Base-by-base conservation (phyloP, 2,888 invertebrate genomes). In the Scaptomyza reducta region DNA sequence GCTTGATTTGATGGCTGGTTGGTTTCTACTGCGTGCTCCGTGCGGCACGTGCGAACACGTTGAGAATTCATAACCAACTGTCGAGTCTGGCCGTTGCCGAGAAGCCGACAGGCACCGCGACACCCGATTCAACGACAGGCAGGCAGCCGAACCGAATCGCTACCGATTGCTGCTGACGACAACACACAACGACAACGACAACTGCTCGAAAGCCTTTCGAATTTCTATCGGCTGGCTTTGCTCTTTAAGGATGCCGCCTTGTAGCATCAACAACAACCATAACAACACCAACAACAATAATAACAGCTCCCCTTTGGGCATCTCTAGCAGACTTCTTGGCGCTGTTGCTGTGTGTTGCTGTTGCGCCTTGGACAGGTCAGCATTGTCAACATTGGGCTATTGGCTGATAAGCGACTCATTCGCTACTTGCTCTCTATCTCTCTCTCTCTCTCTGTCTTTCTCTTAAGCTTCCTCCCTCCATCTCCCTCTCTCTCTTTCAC, bases 61-160 rank as follows among this genome's bases (percentile, higher is more conserved):
- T 88, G 77, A 90, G 90, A 89, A 83, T 89, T 90, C 88, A 87
- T 88, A 88, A 90, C 88, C 90, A 84, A 90, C 90, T 90, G 88
- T 84, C 79, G 88, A 87, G 73, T 62, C 78, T 56, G 54, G 46
- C 40, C 11, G 44, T 40, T 16, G 16, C 57, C 65, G 59, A 69
- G 41, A n/a, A 47, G 45, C 63, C 66, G 83, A 72, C 72, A 58
- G 56, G 50, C 63, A 66, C 55, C 56, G 60, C 38, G 50, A 27
- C 46, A 45, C 35, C 55, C 58, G 54, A 61, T 54, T 40, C 14
- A 49, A 33, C 49, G 49, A 49, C 31, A 33, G 29, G 29, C 29
- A 29, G 38, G 38, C 33, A 51, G 66, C 70, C 73, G 69, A 73
- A 18, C 31, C 51, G 33, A 46, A 11, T 9, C 25, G 22, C 42